Evolutionary conservation across 1,140 invertebrate genomes (phyloP).

Genomic region (Macrobrachium nipponense): DNA sequence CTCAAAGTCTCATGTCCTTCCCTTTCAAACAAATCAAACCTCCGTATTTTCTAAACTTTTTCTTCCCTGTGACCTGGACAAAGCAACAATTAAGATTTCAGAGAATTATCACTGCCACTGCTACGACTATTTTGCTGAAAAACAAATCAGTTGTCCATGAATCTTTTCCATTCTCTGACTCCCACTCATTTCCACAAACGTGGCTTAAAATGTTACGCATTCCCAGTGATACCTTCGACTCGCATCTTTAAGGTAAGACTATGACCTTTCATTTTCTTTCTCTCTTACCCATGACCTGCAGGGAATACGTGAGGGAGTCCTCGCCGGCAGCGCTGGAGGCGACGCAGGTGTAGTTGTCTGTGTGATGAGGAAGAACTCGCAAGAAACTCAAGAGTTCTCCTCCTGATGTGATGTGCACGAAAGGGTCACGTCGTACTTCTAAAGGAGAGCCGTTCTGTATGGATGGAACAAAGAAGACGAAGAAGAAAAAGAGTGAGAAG

Average conservation of each 20-base stretch:
- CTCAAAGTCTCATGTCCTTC: too few species aligned
- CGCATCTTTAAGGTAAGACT: neutral
- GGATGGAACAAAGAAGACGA: neutral
- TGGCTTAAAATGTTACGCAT: neutral
- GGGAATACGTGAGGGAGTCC: conserved; percentile 56
- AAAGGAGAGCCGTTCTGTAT: conserved; percentile 33
- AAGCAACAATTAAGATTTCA: too few species aligned
- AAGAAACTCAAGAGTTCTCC: conserved; percentile 43
- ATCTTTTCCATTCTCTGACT: too few species aligned
- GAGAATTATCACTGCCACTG: too few species aligned
- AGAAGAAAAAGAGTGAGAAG: neutral
- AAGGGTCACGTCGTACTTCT: conserved; percentile 37
- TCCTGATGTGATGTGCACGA: conserved; percentile 43
- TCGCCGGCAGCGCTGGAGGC: conserved; percentile 68
- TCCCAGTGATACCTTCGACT: neutral
- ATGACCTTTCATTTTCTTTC: neutral
- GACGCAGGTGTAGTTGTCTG: conserved; percentile 67
- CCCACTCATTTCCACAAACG: too few species aligned
- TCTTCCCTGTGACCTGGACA: too few species aligned
- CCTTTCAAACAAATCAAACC: too few species aligned
- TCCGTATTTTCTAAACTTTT: too few species aligned
- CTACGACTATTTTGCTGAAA: too few species aligned
- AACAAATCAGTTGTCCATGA: too few species aligned
- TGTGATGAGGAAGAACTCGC: conserved; percentile 38
- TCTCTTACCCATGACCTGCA: conserved; percentile 39